Conservation (phyloP, 1,140 invertebrate species). For the Holotrichia oblita region DNA sequence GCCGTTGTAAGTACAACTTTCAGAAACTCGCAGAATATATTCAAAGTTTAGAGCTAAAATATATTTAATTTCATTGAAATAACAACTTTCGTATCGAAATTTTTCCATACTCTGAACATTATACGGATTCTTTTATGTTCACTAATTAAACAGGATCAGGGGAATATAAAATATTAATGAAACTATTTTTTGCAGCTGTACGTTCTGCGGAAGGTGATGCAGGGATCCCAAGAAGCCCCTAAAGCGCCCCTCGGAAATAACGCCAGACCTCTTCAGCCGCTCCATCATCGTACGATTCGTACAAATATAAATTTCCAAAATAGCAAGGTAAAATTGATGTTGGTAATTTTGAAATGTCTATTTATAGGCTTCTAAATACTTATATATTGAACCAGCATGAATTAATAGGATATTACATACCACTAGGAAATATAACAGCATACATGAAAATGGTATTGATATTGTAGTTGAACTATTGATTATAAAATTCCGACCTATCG, state of each 20-base stretch:
- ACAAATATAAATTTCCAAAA: constrained; percentile 95
- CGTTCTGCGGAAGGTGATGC: constrained; percentile 85
- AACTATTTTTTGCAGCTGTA: constrained; percentile 73
- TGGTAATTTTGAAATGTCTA: too few species aligned
- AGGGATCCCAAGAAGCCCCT: constrained; percentile 82
- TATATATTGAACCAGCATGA: not conserved
- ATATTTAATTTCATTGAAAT: too few species aligned
- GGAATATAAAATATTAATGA: not conserved
- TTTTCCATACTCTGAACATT: not conserved
- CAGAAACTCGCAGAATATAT: not conserved
- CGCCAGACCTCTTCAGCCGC: constrained; percentile 86
- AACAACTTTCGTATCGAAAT: not conserved
- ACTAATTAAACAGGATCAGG: not conserved
- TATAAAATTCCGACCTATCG: too few species aligned
- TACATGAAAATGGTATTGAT: too few species aligned
- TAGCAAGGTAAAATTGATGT: constrained; percentile 21
- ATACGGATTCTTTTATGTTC: not conserved
- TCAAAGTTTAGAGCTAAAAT: too few species aligned
- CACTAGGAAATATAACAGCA: not conserved
- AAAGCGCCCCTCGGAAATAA: constrained; percentile 95
- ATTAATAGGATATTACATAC: not conserved
- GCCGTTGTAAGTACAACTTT: not conserved
- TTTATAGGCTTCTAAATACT: too few species aligned
- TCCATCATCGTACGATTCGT: constrained; percentile 91
- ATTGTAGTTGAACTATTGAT: too few species aligned